Evolutionary conservation across 2,797 vertebrate species (phyloP), one percentile per base, ranked within the genome.

Genomic region (Holocentrus rufus): DNA sequence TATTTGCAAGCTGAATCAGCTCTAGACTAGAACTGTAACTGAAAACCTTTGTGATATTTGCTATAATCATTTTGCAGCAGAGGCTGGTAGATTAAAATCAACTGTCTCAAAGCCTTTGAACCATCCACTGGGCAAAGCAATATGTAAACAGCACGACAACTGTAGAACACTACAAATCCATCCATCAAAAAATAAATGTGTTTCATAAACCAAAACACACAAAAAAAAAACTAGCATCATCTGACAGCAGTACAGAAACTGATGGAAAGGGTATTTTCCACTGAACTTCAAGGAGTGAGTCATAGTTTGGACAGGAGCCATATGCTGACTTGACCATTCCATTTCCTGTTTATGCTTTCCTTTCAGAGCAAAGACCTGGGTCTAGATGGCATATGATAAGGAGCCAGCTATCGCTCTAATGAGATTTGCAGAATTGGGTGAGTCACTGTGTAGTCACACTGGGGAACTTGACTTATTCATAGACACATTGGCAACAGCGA

Each of bases 331-430:
- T 71, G 84, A 78, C 85, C 66, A 25, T 89, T 92, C 77, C 81
- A 75, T 91, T 94, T 94, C 91, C 91, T 94, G 92, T 94, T 93
- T 91, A 88, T 88, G 80, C 82, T 84, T 72, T 57, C 53, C 64
- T 72, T 59, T 72, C 53, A 7, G 74, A 84, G 82, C 46, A 25
- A 81, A 47, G 77, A 79, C 70, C 69, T 80, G 67, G 69, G 65
- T 50, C 75, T 63, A 69, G 89, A 90, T 89, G 80, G 79, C 77
- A 87, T 47, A 74, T 36, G 82, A 89, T 88, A 84, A 86, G 72
- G 70, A 76, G 60, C 64, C 36, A 65, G 70, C 69, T 80, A 79
- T 88, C 81, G 83, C 46, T 44, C 34, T 85, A 88, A 87, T 81
- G 72, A 80, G 44, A 73, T 87, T 87, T 81, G 55, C 84, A 91